Evolutionary conservation across 92 coral and sea anemone genomes (phyloP).

Genomic region (Isaurus tuberculatus): DNA sequence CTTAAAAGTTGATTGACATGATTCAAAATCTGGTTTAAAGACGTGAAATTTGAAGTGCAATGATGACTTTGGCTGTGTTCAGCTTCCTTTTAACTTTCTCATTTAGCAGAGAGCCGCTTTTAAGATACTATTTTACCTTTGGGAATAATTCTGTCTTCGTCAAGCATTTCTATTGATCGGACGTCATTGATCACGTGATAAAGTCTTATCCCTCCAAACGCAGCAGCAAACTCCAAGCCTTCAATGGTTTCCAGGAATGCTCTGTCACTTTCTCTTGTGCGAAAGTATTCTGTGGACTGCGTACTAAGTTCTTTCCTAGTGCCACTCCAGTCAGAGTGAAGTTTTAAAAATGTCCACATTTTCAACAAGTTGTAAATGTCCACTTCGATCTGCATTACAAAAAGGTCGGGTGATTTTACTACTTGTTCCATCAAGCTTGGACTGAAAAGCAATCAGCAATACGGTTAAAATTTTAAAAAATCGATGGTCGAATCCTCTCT

Average conservation of each 20-base stretch:
- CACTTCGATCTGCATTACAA: conserved; percentile 98
- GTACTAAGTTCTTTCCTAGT: conserved; percentile 76
- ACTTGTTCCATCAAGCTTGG: conserved; percentile 86
- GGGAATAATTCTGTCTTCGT: conserved; percentile 88
- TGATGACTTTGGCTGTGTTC: no score
- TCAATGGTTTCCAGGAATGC: conserved; percentile 84
- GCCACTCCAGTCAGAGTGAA: conserved; percentile 77
- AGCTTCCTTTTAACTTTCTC: no score
- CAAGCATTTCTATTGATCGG: conserved; percentile 81
- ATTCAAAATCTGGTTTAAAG: no score
- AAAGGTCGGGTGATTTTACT: conserved; percentile 86
- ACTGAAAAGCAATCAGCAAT: conserved; percentile 52
- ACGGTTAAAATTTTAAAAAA: not conserved
- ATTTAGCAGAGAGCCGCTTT: no score
- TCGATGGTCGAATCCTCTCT: no score
- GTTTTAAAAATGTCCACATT: conserved; percentile 86
- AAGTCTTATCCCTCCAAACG: conserved; percentile 82
- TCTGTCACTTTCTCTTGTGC: conserved; percentile 49
- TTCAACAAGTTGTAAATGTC: conserved; percentile 89
- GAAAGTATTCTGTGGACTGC: conserved; percentile 73
- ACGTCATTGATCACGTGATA: conserved; percentile 91
- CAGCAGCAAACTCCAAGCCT: conserved; percentile 76
- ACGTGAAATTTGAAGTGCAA: no score
- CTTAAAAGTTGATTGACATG: no score
- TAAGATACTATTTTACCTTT: conserved; percentile 56